Base-by-base conservation (phyloP, 2,797 vertebrate genomes). In the Ctenopoma multispine region DNA sequence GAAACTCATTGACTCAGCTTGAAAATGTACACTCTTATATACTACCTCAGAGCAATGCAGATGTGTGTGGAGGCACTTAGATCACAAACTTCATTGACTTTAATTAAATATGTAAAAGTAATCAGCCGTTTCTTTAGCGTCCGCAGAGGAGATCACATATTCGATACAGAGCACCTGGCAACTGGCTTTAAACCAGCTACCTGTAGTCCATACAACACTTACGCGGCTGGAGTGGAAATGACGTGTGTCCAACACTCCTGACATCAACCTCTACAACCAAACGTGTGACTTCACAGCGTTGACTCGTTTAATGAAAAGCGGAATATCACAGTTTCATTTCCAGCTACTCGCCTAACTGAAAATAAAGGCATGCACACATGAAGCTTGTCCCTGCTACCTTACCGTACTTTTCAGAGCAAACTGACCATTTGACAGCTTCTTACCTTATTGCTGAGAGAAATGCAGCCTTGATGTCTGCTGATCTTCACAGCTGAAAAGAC, bases 401-500 rank as follows among this genome's bases (percentile, higher is more conserved):
- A n/a, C n/a, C n/a, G n/a, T 29, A 61, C 51, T 63, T 23, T 63
- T 14, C n/a, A 36, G 24, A 20, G n/a, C 46, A 55, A 31, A 63
- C 13, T 15, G 38, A 27, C 17, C 27, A 9, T 12, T 53, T 20
- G 64, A 27, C 29, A 23, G 53, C 15, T 36, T 76, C 87, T 87
- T 90, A 93, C 93, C 92, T 90, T 89, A 81, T 62, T 80, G 75
- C 79, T 69, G 84, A 81, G 60, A 59, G 18, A 80, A 87, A 78
- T 1, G 63, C 70, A 83, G 84, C 86, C 79, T 81, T 69, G 62
- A 43, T 20, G 75, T 90, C 80, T 72, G 88, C 89, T 79, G 90
- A 81, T 87, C 76, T 82, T 93, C 83, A 88, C 90, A 91, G 86
- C 92, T 93, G 79, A 38, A 87, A 88, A 69, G 46, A 88, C 61